Evolutionary conservation across 1,140 invertebrate species (phyloP).

Genomic region (Aphis gossypii): DNA sequence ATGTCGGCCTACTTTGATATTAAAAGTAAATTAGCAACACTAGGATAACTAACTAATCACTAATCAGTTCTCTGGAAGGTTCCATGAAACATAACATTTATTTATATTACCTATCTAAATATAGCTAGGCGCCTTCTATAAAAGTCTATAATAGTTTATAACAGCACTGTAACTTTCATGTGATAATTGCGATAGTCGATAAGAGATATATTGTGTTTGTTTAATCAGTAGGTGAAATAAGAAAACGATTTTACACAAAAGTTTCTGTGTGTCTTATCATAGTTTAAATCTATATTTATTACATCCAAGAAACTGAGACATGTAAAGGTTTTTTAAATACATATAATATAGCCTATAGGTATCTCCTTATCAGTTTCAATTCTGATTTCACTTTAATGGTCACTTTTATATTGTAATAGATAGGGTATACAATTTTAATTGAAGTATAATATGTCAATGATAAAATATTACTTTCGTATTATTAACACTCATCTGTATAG

Average conservation of each 20-base stretch:
- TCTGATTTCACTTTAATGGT: constrained; percentile 38
- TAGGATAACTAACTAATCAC: neutral
- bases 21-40: constrained; percentile 33
- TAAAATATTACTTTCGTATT: constrained; percentile 16
- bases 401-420: constrained; percentile 12
- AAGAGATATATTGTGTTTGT: neutral
- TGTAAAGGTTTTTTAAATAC: neutral
- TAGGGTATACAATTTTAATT: constrained; percentile 24
- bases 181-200: neutral
- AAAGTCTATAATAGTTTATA: neutral
- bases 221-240: constrained; percentile 25
- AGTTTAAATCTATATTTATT: constrained; percentile 18
- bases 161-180: neutral
- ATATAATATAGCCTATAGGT: neutral
- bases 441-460: constrained; percentile 14
- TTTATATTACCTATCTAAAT: neutral
- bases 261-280: neutral
- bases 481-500: neutral
- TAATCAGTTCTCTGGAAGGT: neutral
- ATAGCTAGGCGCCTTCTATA: neutral
- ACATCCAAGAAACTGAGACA: neutral
- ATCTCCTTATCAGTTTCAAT: constrained; percentile 19
- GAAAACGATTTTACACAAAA: constrained; percentile 29
- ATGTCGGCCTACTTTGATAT: constrained; percentile 45
- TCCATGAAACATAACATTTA: neutral